phyloP scores from a whole-genome alignment of 92 coral and sea anemone species.

The Hydrozoanthus gracilis region DNA sequence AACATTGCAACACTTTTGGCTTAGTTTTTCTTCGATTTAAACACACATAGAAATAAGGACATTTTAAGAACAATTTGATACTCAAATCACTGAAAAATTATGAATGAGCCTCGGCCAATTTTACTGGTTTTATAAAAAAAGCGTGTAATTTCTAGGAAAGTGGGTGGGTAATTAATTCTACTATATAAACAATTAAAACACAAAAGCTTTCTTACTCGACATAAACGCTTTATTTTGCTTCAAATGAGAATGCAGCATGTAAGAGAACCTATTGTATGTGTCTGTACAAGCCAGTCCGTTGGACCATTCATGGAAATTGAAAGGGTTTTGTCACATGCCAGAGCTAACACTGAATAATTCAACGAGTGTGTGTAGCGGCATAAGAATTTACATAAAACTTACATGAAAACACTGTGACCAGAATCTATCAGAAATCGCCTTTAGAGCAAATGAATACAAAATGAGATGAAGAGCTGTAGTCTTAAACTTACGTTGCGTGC shows the following conservation, averaged over 20 bases:
- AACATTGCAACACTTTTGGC: no score
- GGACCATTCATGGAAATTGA: not conserved
- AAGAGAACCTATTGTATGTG: not conserved
- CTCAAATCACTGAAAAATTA: no score
- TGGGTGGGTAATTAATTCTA: not conserved
- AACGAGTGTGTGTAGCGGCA: no score
- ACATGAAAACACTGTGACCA: no score
- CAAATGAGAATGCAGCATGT: conserved; percentile 24
- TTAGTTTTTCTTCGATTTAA: no score
- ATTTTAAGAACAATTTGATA: no score
- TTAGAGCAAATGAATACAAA: no score
- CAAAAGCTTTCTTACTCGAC: not conserved
- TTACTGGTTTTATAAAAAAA: no score
- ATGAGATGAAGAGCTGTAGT: not conserved
- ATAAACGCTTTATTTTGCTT: conserved; percentile 43
- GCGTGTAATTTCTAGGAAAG: not conserved
- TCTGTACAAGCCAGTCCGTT: not conserved
- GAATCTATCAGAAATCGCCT: not conserved
- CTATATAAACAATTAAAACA: not conserved
- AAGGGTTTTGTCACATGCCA: not conserved
- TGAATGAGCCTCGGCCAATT: no score
- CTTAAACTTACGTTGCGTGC: not conserved
- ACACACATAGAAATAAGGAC: no score
- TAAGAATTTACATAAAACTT: no score
- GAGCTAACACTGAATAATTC: not conserved